Base-by-base conservation (phyloP, 2,113 vertebrate genomes). In the Dascyllus trimaculatus region DNA sequence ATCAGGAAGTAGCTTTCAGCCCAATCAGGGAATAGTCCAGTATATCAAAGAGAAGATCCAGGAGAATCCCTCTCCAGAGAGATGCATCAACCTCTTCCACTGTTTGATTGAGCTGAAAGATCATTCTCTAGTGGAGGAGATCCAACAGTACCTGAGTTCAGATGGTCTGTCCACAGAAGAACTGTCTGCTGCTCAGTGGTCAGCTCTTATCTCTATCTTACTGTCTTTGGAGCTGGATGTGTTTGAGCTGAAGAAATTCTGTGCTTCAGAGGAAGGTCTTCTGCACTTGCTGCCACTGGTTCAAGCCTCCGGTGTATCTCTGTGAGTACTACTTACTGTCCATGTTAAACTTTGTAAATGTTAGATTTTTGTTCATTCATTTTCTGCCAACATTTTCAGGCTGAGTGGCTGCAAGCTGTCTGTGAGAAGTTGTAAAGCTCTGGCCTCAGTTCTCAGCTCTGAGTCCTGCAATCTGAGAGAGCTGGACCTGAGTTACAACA, bases 201-300 rank as follows among this genome's bases (percentile, higher is more conserved):
- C 61, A 5, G 61, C 15, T 6, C 18, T 64, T 24, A 10, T 48
- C 43, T 48, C 48, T 24, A 48, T 64, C 43, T n/a, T 64, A 29
- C 24, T 48, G 24, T 29, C 61, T n/a, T 64, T 43, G 8, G 60
- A 71, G 19, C 29, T 58, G 24, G 19, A 70, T 17, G 24, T 70
- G 19, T 70, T 70, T 48, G 53, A 70, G 24, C 49, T 67, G n/a
- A 53, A 67, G 21, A 67, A 53, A 54, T 67, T 40, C 52, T 56
- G 21, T 56, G 10, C 43, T 71, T 71, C 68, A 1, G 56, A 35
- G 5, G 14, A 49, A 21, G 40, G 11, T 46, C 19, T 70, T 24
- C 26, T 11, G 24, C n/a, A 24, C 10, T 19, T 68, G 21, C 32
- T 54, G 51, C 65, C 65, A 25, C 0, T 68, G 32, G 22, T 54